A percentile compares a stretch with the other conserved stretches of the same genome.
Conservation (phyloP, 2,888 invertebrate genomes). For the Trachelus iudaicus region DNA sequence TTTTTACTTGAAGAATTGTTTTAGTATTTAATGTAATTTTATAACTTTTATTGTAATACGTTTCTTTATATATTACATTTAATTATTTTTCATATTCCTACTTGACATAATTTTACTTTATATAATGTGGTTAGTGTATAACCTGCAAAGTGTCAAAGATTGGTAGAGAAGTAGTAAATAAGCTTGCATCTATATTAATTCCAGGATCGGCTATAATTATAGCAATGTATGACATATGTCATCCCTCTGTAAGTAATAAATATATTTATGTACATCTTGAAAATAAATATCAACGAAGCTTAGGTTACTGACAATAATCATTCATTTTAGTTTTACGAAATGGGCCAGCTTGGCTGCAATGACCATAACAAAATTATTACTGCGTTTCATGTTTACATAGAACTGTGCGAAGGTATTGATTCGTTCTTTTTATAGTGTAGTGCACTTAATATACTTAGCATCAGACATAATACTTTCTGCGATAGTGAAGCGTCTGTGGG, state of each 20-base stretch:
- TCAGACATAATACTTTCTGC: not conserved
- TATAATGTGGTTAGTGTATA: not conserved
- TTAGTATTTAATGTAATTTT: not conserved
- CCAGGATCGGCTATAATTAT: no score
- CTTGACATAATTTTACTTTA: not conserved
- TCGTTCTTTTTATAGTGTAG: conserved; percentile 5
- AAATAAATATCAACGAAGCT: not conserved
- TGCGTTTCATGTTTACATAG: conserved; percentile 69
- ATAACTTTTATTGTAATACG: not conserved
- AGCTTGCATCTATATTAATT: not conserved
- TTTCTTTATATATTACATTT: not conserved
- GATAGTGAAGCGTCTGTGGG: conserved; percentile 65
- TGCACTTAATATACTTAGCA: conserved; percentile 24
- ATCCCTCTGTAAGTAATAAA: conserved; percentile 52
- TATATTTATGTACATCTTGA: not conserved
- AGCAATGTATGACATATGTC: conserved; percentile 52
- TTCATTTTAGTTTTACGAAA: conserved; percentile 62
- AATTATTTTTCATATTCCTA: not conserved
- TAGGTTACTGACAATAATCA: not conserved
- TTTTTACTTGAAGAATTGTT: not conserved
- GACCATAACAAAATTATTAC: conserved; percentile 65
- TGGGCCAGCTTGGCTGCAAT: conserved; percentile 64
- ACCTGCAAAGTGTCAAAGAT: not conserved
- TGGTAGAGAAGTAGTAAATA: not conserved
- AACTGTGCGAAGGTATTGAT: conserved; percentile 69